Percentiles rank a stretch among this genome's conserved stretches.
These are phyloP conservation scores for Seriola dumerili DNA, from an alignment of 2,113 vertebrate genomes.

Conservation along the genomic window DNA sequence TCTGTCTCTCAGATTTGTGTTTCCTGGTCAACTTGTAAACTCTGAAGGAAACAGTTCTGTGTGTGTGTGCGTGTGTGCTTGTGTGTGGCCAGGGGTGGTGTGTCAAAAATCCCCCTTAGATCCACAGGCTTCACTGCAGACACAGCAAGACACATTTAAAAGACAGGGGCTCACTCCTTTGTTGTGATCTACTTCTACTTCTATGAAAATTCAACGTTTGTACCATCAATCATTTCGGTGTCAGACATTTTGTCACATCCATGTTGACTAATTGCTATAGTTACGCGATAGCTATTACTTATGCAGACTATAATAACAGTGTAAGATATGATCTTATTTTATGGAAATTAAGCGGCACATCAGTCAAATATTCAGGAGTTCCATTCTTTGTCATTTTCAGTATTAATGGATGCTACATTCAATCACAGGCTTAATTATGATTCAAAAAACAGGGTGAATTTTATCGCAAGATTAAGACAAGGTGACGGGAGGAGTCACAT, in stretches of 20 bases:
- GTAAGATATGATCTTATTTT: conserved; percentile 42
- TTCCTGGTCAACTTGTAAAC: background rate
- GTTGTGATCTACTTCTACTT: background rate
- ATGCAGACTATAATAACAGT: conserved; percentile 38
- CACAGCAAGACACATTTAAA: background rate
- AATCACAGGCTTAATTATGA: conserved; percentile 37
- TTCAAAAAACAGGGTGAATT: conserved; percentile 35
- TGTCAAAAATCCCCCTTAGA: background rate
- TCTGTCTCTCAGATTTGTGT: background rate
- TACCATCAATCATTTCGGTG: background rate
- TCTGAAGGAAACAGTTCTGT: background rate
- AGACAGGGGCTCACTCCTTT: background rate
- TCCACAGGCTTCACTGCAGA: background rate
- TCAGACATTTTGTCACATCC: background rate
- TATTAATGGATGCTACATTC: conserved; percentile 21
- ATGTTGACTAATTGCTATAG: conserved; percentile 43
- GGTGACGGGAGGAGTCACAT: conserved; percentile 7
- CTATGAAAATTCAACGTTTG: background rate
- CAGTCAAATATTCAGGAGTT: conserved; percentile 41
- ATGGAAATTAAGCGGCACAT: conserved; percentile 58
- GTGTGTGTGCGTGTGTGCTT: too few relatives aligned
- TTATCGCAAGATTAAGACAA: conserved; percentile 15
- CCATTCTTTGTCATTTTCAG: conserved; percentile 13
- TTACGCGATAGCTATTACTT: conserved; percentile 28
- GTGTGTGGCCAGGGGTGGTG: too few relatives aligned